Evolutionary conservation across 2,797 vertebrate species (phyloP).

Genomic region (Poecilia wingei): DNA sequence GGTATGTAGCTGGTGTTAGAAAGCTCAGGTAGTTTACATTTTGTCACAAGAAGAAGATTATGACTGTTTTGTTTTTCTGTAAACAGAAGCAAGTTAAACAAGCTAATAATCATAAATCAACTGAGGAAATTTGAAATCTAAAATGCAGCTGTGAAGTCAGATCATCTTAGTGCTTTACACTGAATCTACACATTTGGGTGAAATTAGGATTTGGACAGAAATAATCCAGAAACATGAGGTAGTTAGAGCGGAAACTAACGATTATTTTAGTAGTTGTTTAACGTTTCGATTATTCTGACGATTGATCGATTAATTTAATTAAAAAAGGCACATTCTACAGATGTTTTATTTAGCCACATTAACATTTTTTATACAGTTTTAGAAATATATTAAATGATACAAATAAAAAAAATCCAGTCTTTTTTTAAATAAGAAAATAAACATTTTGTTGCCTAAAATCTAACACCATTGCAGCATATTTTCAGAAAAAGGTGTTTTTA

Average conservation of each 20-base stretch:
- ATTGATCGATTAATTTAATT: too few species aligned
- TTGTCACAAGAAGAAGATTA: neutral
- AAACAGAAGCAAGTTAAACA: neutral
- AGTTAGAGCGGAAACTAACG: too few species aligned
- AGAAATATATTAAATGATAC: too few species aligned
- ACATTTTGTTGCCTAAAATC: too few species aligned
- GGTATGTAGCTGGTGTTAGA: neutral
- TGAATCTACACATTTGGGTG: neutral
- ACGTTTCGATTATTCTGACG: too few species aligned
- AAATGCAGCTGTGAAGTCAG: neutral
- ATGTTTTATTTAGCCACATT: too few species aligned
- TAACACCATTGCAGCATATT: too few species aligned
- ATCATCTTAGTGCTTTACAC: neutral
- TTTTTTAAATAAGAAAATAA: too few species aligned
- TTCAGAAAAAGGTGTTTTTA: neutral
- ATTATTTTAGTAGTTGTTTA: too few species aligned
- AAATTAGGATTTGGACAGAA: neutral
- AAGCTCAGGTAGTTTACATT: neutral
- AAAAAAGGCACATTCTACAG: too few species aligned
- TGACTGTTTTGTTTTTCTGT: neutral
- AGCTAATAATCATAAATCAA: neutral
- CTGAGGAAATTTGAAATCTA: neutral
- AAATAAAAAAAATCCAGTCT: too few species aligned
- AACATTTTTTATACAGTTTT: too few species aligned
- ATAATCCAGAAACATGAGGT: neutral